Conservation (phyloP, 2,113 vertebrate species). For the Capreolus pygargus region DNA sequence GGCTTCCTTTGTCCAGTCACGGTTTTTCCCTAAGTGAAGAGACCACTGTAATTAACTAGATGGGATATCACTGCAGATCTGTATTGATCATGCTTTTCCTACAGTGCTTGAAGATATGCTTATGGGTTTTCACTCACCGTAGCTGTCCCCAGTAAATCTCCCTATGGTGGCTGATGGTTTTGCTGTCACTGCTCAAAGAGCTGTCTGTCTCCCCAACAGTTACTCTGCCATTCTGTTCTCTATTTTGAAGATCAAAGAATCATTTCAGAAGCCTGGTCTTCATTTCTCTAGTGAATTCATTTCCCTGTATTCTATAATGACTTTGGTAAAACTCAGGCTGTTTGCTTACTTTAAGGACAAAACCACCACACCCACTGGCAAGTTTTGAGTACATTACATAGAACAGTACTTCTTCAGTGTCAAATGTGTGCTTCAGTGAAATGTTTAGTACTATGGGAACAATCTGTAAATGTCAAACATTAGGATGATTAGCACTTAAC, state of each 20-base stretch:
- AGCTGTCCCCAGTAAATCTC: neutral
- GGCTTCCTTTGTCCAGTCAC: neutral
- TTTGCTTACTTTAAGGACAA: slow-evolving; percentile 52
- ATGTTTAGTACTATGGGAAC: slow-evolving; percentile 25
- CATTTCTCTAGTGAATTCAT: neutral
- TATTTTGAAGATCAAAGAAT: neutral
- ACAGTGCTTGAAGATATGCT: neutral
- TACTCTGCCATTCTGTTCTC: neutral
- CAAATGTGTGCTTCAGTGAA: slow-evolving; percentile 27
- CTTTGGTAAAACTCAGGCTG: slow-evolving; percentile 24
- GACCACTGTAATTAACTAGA: neutral
- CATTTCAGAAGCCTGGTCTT: neutral
- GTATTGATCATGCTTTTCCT: neutral
- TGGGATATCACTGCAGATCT: neutral
- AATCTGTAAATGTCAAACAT: slow-evolving; percentile 63
- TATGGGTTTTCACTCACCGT: neutral
- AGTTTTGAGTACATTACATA: slow-evolving; percentile 41
- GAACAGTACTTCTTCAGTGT: slow-evolving; percentile 52
- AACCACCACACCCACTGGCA: neutral
- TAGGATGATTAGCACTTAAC: slow-evolving; percentile 60
- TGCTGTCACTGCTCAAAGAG: neutral
- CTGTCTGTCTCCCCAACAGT: neutral
- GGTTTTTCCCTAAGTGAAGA: neutral
- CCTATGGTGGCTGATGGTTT: neutral
- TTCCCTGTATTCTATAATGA: slow-evolving; percentile 6